Conservation (phyloP, 2,888 invertebrate species). For the Aromia moschata region DNA sequence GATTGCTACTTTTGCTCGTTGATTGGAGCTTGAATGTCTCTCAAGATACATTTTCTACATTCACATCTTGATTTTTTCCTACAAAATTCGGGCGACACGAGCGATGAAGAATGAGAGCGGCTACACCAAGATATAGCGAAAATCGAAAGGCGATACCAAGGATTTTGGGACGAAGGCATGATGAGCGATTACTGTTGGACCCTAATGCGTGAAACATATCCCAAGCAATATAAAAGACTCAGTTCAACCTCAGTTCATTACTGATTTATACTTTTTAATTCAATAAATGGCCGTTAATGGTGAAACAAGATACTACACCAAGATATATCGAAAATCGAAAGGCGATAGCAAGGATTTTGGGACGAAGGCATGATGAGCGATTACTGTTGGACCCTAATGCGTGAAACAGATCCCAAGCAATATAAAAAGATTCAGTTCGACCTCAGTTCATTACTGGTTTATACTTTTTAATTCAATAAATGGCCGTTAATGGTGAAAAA, state of each 20-base stretch:
- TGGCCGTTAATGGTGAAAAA: constrained; percentile 1
- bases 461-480: constrained; percentile 7
- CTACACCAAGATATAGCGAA: constrained; percentile 13
- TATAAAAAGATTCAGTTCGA: constrained; percentile 5
- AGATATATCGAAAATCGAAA: constrained; percentile 8
- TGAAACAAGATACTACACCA: constrained; percentile 13
- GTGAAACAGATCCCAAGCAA: constrained; percentile 6
- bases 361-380: background rate
- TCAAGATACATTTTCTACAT: background rate
- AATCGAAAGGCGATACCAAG: constrained; percentile 14
- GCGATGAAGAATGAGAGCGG: constrained; percentile 12
- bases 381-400: constrained; percentile 3
- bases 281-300: constrained; percentile 1
- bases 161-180: background rate
- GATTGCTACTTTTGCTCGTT: no score
- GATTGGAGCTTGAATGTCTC: background rate
- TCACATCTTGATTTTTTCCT: constrained; percentile 47
- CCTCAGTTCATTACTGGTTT: constrained; percentile 5
- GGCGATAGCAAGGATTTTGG: constrained; percentile 10
- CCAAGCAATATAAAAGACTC: constrained; percentile 4
- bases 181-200: background rate
- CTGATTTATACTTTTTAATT: constrained; percentile 9
- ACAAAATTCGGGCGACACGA: constrained; percentile 30
- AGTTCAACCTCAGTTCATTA: constrained; percentile 7
- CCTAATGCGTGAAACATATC: constrained; percentile 7